Base-by-base conservation (phyloP, 2,888 invertebrate genomes). In the Oasisia sp. region DNA sequence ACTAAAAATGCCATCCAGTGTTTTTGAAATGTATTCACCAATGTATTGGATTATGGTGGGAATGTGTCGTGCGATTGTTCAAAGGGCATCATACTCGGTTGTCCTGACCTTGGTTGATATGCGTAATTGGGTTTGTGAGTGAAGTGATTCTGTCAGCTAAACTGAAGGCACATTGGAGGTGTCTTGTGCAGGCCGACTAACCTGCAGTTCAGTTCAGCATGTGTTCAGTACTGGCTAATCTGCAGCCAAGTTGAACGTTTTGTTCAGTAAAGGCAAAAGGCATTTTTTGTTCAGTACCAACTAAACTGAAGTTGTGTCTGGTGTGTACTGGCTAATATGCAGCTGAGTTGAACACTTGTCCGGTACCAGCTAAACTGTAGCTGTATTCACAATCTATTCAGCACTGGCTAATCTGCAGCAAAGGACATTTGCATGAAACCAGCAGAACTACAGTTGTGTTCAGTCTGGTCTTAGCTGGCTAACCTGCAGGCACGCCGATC, bases 61-160 rank as follows among this genome's bases (percentile, higher is more conserved):
- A 74, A 74, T 74, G n/a, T 74, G 74, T 74, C n/a, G 27, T n/a
- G n/a, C 27, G 74, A 74, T n/a, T 74, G 27, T 14, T 27, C n/a
- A 74, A 74, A 74, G 74, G 74, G n/a, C 74, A 19, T 74, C 74
- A 19, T 74, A 74, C 27, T 74, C n/a, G 14, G 74, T 74, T 74
- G 74, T 27, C 74, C 14, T 27, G 74, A 74, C 74, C 19, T 27
- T 74, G 74, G 74, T 74, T 19, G 74, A 19, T 27, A 74, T 14
- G 74, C 74, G 74, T 74, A n/a, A 74, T 74, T 74, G 27, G n/a
- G 74, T 74, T 74, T 74, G 74, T 74, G 74, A 74, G 74, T 74
- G 74, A 74, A 74, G 74, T 5, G 74, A 74, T 74, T 74, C 4
- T 74, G 27, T 19, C 74, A 74, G 74, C 74, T 74, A 74, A 74